Base-by-base conservation (phyloP, 1,140 invertebrate genomes). In the Chymomyza costata region DNA sequence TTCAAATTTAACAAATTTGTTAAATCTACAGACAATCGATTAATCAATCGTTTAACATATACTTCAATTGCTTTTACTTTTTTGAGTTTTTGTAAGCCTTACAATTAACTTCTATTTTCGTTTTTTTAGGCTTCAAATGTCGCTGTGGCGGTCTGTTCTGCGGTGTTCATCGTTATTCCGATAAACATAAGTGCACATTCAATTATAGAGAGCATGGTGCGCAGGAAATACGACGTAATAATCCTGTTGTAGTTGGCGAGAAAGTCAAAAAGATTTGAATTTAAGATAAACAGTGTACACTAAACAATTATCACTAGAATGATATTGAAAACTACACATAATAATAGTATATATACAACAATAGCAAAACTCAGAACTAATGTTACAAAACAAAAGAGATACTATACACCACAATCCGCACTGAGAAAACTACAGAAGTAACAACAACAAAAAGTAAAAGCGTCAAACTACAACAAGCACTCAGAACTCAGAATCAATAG, bases 211-310 rank as follows among this genome's bases (percentile, higher is more conserved):
- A 98, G 90, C 92, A 97, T 87, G 98, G 97, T 68, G 97, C 97
- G 86, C 95, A 99, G 88, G 96, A 99, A 88, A 99, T 99, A 86
- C 92, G 97, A 86, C 97, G 97, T 89, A 99, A 99, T 89, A 99
- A 99, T 91, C 98, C 98, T 64, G 95, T 99, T 84, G 95, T 99
- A 80, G 95, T 98, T 86, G 96, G 96, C 80, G 96, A 99, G 88
- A 99, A 99, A 91, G 97, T 99, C 87, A 94, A 98, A 91, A 99
- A 99, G 90, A 98, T 99, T 91, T 99, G 93, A 96, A 91, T 85
- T 66, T 49, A 44, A 45, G 45, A 71, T 44, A 63, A 76, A 81
- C 61, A 80, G 62, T 78, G 80, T 62, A 57, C 57, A 66, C n/a
- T n/a, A 52, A 47, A 60, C 10, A 6, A 28, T 10, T 28, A 28